These are phyloP conservation scores for Circaetus cinerascens DNA, from an alignment of 2,113 vertebrate genomes.

Conservation along the genomic window DNA sequence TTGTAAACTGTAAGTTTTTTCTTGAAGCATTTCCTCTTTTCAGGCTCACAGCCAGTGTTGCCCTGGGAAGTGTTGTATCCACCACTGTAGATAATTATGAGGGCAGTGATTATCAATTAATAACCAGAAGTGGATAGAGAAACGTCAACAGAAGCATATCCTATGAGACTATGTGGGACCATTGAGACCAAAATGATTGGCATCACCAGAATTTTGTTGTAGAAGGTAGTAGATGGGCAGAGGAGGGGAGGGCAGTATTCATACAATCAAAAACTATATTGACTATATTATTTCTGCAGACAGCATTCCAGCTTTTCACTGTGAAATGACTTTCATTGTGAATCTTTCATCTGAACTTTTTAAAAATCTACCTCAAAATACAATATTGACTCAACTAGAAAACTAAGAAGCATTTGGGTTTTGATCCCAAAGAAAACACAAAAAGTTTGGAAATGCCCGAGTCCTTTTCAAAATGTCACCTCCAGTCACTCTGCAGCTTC, in stretches of 20 bases:
- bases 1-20: neutral
- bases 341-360: neutral
- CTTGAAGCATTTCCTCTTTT: neutral
- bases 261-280: neutral
- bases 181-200: neutral
- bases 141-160: neutral
- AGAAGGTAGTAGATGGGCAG: neutral
- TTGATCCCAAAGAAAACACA: neutral
- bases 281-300: neutral
- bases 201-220: neutral
- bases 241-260: neutral
- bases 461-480: neutral
- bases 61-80: neutral
- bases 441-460: neutral
- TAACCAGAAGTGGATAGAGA: neutral
- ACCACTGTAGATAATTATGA: neutral
- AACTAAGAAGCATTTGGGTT: neutral
- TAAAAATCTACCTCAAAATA: neutral
- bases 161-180: accelerated
- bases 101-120: neutral
- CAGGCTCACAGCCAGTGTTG: neutral
- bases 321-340: neutral
- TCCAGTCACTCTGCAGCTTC: neutral
- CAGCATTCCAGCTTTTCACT: neutral
- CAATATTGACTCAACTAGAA: neutral